These are phyloP conservation scores for Stenchaetothrips biformis DNA, from an alignment of 2,888 invertebrate genomes.

Conservation along the genomic window DNA sequence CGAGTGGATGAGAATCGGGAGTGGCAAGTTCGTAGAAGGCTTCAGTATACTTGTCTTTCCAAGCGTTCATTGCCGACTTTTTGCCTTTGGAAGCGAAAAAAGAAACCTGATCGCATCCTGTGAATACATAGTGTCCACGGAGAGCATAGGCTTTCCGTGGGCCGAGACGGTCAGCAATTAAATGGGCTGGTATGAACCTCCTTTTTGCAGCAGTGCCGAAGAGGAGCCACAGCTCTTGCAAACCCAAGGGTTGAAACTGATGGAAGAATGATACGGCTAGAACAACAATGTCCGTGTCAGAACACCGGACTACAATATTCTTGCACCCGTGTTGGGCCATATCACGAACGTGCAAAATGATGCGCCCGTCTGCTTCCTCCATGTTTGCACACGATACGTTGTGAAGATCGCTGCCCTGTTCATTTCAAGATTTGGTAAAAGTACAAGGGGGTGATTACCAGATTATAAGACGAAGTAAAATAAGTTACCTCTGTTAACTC, in stretches of 20 bases:
- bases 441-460: no score
- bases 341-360: constrained; percentile 25
- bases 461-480: not conserved
- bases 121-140: constrained; percentile 28
- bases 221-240: constrained; percentile 29
- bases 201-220: not conserved
- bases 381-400: not conserved
- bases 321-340: constrained; percentile 11
- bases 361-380: constrained; percentile 27
- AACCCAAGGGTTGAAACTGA: not conserved
- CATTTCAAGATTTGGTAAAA: no score
- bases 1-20: not conserved
- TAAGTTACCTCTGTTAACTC: not conserved
- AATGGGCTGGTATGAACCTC: constrained; percentile 27
- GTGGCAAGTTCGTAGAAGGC: not conserved
- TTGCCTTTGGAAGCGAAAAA: constrained; percentile 28
- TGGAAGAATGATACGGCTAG: constrained; percentile 21
- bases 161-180: constrained; percentile 26
- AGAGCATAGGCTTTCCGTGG: constrained; percentile 26
- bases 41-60: not conserved
- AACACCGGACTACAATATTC: constrained; percentile 1
- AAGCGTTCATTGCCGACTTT: constrained; percentile 16
- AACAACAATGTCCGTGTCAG: constrained; percentile 28
- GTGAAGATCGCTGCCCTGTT: not conserved
- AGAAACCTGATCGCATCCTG: constrained; percentile 28